These are phyloP conservation scores for Hoplias malabaricus DNA, from an alignment of 2,113 vertebrate genomes.

Conservation along the genomic window DNA sequence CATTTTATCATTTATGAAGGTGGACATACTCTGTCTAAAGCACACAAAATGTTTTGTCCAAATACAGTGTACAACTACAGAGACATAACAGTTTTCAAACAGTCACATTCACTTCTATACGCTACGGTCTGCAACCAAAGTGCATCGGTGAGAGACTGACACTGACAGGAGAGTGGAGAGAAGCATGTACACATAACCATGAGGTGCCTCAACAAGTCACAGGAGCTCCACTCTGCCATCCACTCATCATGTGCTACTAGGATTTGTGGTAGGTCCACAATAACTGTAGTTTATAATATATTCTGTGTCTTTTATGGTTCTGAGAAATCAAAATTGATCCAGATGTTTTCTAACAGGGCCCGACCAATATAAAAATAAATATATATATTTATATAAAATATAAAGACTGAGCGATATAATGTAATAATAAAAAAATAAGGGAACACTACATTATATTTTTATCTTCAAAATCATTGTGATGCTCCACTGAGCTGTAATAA, in stretches of 20 bases:
- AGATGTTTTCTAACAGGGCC: background rate
- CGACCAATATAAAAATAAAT: background rate
- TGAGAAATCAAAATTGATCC: too few species aligned
- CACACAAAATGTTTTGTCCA: constrained; percentile 72
- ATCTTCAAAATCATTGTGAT: too few species aligned
- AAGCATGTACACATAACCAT: constrained; percentile 72
- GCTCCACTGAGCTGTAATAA: too few species aligned
- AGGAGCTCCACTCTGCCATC: constrained; percentile 72
- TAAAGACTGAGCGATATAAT: too few species aligned
- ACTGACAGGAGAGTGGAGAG: constrained; percentile 64
- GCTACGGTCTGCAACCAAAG: constrained; percentile 68
- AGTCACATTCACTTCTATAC: constrained; percentile 64
- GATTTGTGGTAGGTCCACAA: background rate
- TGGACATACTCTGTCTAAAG: constrained; percentile 37
- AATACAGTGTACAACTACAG: constrained; percentile 27
- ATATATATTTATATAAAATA: too few species aligned
- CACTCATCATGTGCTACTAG: background rate
- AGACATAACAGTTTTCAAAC: constrained; percentile 55
- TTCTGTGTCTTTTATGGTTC: background rate
- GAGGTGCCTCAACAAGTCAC: constrained; percentile 67
- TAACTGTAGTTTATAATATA: background rate
- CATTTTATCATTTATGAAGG: background rate
- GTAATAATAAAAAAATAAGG: too few species aligned
- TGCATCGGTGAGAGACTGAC: constrained; percentile 68
- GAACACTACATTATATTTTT: too few species aligned